A percentile compares a stretch with the other conserved stretches of the same genome.
Conservation (phyloP, 2,888 invertebrate species). For the Agrotis puta region DNA sequence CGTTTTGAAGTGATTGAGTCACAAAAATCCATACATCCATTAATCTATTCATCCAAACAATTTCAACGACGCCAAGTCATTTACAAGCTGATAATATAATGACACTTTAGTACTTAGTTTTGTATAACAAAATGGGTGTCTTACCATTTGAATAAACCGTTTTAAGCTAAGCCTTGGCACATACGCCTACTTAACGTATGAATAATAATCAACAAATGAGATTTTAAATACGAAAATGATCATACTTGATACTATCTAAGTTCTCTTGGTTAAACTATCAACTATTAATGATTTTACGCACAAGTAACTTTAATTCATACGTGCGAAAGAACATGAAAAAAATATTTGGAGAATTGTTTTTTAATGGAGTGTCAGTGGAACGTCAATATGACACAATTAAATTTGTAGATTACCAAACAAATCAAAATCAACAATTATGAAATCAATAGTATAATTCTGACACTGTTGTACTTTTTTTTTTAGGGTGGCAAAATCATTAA, state of each 20-base stretch:
- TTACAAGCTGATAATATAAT: neutral
- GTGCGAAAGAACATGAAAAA: neutral
- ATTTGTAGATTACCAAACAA: too few species aligned
- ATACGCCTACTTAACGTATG: neutral
- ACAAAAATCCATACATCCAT: too few species aligned
- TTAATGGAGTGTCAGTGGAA: too few species aligned
- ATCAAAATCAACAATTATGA: too few species aligned
- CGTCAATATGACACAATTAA: too few species aligned
- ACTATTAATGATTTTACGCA: neutral
- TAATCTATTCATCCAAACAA: too few species aligned
- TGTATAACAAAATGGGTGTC: too few species aligned
- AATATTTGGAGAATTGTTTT: too few species aligned
- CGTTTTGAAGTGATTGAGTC: too few species aligned
- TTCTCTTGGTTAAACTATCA: neutral
- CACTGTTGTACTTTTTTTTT: too few species aligned
- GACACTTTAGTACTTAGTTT: neutral
- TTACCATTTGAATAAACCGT: neutral
- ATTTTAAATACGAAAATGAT: neutral
- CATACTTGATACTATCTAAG: neutral
- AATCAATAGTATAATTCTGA: too few species aligned
- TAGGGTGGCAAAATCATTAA: too few species aligned
- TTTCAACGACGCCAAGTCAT: neutral
- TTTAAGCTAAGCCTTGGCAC: neutral
- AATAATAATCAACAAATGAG: neutral
- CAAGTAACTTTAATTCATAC: neutral